These are phyloP conservation scores for Aphaenogaster floridana DNA, from an alignment of 1,140 invertebrate genomes.

Conservation along the genomic window DNA sequence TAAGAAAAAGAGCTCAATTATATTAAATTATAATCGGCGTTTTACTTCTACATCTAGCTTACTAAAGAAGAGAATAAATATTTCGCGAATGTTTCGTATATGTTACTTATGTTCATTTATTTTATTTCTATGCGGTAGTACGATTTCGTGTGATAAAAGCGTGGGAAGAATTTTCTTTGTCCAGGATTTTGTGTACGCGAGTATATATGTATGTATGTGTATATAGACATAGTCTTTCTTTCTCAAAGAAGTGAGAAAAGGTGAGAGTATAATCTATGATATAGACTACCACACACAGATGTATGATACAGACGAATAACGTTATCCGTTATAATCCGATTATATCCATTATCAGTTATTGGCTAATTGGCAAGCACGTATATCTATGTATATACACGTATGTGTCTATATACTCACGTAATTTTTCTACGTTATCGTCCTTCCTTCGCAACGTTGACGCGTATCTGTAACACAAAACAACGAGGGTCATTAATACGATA, in stretches of 20 bases:
- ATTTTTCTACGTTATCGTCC: conserved; percentile 69
- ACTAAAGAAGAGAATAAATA: conserved; percentile 13
- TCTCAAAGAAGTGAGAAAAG: conserved; percentile 7
- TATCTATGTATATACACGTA: neutral
- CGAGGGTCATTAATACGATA: conserved; percentile 55
- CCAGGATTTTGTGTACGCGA: neutral
- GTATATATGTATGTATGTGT: neutral
- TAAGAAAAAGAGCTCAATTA: neutral
- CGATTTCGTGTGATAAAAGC: conserved; percentile 31
- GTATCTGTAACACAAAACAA: conserved; percentile 72
- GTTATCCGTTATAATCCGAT: neutral
- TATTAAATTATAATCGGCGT: neutral
- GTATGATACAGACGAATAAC: neutral
- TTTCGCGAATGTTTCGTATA: neutral
- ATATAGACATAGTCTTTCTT: neutral
- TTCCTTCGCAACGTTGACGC: conserved; percentile 60
- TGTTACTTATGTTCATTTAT: neutral
- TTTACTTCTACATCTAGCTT: neutral
- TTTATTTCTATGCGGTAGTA: neutral
- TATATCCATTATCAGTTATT: conserved; percentile 70
- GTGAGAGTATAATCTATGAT: conserved; percentile 21
- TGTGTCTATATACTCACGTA: conserved; percentile 64
- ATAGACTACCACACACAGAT: too few species aligned
- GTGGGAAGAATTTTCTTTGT: conserved; percentile 76
- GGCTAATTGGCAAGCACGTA: conserved; percentile 22